Conservation (phyloP, 2,797 vertebrate genomes). For the Myotis daubentonii region DNA sequence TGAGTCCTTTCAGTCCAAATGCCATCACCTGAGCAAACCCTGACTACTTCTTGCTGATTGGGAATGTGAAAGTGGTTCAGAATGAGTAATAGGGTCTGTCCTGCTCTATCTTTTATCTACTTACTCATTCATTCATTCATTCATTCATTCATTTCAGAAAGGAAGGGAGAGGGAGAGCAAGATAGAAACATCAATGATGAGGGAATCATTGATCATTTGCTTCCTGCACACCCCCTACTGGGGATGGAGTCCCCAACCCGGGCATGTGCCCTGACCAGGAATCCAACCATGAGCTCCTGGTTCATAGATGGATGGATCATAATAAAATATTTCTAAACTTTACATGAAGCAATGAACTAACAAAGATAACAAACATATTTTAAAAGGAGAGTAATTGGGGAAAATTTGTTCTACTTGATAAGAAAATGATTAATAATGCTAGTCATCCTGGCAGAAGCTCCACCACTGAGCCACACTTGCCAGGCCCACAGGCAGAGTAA, state of each 20-base stretch:
- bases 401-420: background rate
- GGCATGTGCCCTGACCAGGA: too few species aligned
- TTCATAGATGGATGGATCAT: background rate
- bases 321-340: constrained; percentile 33
- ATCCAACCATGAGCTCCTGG: too few species aligned
- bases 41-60: background rate
- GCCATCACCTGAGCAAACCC: background rate
- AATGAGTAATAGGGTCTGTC: background rate
- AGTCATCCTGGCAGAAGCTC: background rate
- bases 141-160: too few species aligned
- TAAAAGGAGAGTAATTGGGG: background rate
- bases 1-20: background rate
- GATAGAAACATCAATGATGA: too few species aligned
- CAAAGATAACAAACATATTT: background rate
- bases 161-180: too few species aligned
- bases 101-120: background rate
- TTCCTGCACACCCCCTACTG: too few species aligned
- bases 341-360: background rate
- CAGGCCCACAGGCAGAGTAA: background rate
- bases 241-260: too few species aligned
- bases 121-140: too few species aligned
- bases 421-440: background rate
- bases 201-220: too few species aligned
- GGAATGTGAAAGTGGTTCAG: background rate
- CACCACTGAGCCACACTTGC: too few species aligned